Evolutionary conservation across 1,140 invertebrate species (phyloP).

Genomic region (Polypedilum pembai): DNA sequence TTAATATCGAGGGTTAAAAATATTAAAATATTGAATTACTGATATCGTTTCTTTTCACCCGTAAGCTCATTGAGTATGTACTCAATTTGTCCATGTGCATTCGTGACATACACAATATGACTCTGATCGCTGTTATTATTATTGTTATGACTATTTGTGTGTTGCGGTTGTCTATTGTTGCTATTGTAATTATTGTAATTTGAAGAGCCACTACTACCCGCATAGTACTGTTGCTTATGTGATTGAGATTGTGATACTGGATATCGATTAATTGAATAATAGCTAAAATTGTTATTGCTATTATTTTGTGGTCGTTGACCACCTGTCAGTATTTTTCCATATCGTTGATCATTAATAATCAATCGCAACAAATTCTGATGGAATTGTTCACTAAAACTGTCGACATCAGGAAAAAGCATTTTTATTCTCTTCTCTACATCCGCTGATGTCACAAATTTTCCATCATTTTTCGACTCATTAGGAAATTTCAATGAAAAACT

Average conservation of each 20-base stretch:
- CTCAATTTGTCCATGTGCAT: slow-evolving; percentile 39
- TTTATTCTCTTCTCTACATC: slow-evolving; percentile 31
- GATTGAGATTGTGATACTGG: slow-evolving; percentile 2
- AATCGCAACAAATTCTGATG: neutral
- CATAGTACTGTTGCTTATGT: neutral
- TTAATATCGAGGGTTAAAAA: neutral
- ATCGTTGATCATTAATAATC: slow-evolving; percentile 19
- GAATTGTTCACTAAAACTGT: slow-evolving; percentile 37
- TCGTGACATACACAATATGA: slow-evolving; percentile 42
- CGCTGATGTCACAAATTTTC: neutral
- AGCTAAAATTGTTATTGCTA: slow-evolving; percentile 9
- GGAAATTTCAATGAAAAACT: neutral
- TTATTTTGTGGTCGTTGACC: slow-evolving; percentile 29
- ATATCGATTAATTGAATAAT: slow-evolving; percentile 24
- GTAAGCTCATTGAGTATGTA: slow-evolving; percentile 36
- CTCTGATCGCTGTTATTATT: slow-evolving; percentile 32
- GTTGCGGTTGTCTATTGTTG: slow-evolving; percentile 31
- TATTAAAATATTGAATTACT: neutral
- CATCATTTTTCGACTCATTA: neutral
- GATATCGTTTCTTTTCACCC: slow-evolving; percentile 21
- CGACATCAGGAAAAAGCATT: slow-evolving; percentile 44
- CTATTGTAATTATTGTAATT: slow-evolving; percentile 2
- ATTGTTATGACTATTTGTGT: slow-evolving; percentile 32
- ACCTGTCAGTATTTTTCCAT: slow-evolving; percentile 17
- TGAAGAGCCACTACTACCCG: neutral